Base-by-base conservation (phyloP, 1,140 invertebrate species). In the Oscheius sp. region DNA sequence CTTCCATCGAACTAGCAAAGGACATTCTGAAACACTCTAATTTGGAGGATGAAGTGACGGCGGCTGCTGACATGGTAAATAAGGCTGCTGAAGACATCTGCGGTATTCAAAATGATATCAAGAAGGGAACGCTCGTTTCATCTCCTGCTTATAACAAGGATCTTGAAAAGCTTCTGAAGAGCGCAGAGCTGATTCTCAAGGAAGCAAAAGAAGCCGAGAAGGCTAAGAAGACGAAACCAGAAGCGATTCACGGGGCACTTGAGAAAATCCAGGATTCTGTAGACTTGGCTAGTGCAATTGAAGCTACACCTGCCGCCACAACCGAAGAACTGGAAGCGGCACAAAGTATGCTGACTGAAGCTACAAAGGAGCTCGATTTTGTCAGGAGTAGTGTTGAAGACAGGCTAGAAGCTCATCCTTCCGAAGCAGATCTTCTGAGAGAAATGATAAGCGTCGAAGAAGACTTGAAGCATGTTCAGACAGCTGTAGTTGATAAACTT, bases 81-180 rank as follows among this genome's bases (percentile, higher is more conserved):
- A 55, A 55, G 49, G 49, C 49, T 23, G 49, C 28, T 7, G 49
- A 55, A 23, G 49, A 55, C 7, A 26, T 55, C 7, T 26, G 15
- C 4, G 49, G 28, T 7, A 55, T 55, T 26, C 15, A 55, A 23
- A 55, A 55, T 15, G 49, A 55, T 23, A 55, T 55, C 23, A 55
- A 55, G 23, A 7, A 26, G 7, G 49, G 49, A 55, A 26, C 49
- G 15, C 49, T 55, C 4, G 49, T 55, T 4, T 55, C 49, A 4
- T 55, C 49, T 23, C 49, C 49, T 26, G 66, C 63, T 29, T 46
- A 63, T 18, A 68, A 68, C 18, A 2, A 18, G 28, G 66, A 68
- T 15, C 28, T 68, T 4, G 46, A 23, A 4, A 18, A 10, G n/a
- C 66, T 68, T 4, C 20, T 68, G n/a, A 23, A 55, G 23, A 26